A percentile compares a stretch with the other conserved stretches of the same genome.
These are phyloP conservation scores for Acipenser transmontanus DNA, from an alignment of 2,797 vertebrate genomes.

Conservation along the genomic window DNA sequence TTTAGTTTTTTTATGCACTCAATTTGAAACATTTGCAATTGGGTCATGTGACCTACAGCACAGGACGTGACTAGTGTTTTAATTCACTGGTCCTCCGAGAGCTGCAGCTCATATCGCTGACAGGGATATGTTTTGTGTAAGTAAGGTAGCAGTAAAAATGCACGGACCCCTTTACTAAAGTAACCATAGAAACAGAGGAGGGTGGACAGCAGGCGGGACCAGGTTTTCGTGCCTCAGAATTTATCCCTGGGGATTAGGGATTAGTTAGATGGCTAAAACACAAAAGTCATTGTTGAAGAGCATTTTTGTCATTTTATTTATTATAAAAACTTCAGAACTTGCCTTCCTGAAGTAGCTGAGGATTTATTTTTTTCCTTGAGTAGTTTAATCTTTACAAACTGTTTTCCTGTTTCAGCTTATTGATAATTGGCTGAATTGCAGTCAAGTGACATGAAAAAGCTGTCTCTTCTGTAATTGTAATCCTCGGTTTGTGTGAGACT, in stretches of 20 bases:
- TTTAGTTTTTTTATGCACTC: too few relatives aligned
- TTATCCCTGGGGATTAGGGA: constrained; percentile 8
- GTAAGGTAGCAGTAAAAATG: neutral
- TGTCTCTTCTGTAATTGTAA: neutral
- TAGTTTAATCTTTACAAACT: neutral
- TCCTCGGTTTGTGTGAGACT: neutral
- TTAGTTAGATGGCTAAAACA: constrained; percentile 5
- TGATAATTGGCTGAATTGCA: constrained; percentile 10
- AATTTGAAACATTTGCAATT: too few relatives aligned
- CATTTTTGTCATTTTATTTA: constrained; percentile 1
- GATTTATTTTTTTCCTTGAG: neutral
- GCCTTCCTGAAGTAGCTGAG: neutral
- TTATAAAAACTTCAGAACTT: neutral
- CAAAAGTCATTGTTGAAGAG: neutral
- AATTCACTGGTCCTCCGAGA: neutral
- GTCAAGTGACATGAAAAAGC: neutral
- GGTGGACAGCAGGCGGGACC: constrained; percentile 7
- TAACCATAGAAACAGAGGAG: constrained; percentile 20
- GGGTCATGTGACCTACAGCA: too few relatives aligned
- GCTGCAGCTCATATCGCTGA: neutral
- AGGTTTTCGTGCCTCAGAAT: neutral
- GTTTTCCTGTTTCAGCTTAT: constrained; percentile 1
- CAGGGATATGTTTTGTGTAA: neutral
- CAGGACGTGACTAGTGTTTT: neutral
- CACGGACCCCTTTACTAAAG: neutral